Evolutionary conservation across 2,113 vertebrate genomes (phyloP), one percentile per base, ranked within the genome.

Genomic region (Indicator indicator): DNA sequence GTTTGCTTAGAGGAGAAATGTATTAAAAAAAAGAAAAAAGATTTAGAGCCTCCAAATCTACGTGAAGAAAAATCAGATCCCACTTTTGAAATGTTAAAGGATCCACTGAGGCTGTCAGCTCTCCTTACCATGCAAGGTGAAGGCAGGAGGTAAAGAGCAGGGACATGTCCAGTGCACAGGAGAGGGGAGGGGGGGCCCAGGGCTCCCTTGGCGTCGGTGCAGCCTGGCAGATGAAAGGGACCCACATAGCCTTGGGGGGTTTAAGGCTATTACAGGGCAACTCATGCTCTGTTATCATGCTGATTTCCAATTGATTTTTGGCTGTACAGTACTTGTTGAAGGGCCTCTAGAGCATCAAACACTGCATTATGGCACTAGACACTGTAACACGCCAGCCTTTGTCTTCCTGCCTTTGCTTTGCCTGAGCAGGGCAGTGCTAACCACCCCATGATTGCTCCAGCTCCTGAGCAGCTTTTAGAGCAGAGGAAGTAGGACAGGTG

Each of bases 291-390:
- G 92, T 98, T 98, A 97, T 96, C 97, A 97, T 97, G 97, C 96
- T 97, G 97, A 97, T 98, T 98, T 97, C 92, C 80, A 32, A 97
- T 98, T 97, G 97, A 98, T 98, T 98, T 98, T 98, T 97, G 94
- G 86, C 96, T 95, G 75, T 96, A 93, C 95, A 95, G 95, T 95
- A 97, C 97, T 97, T 97, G 96, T 97, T 96, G 97, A 97, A 97
- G 94, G 93, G 94, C 95, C 96, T 96, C 96, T 86, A 88, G 97
- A 98, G 97, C 96, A 93, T 95, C 97, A 95, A 71, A 94, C 95
- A 83, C 90, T 91, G 93, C 89, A 86, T 93, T 92, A 93, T 95
- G 89, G 93, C 62, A 77, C 71, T 83, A 44, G 77, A 72, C 55
- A 17, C 58, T 88, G 86, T 89, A 95, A 88, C 88, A 94, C 13